Evolutionary conservation across 1,140 invertebrate genomes (phyloP), one percentile per base, ranked within the genome.

Genomic region (Brachionus calyciflorus): DNA sequence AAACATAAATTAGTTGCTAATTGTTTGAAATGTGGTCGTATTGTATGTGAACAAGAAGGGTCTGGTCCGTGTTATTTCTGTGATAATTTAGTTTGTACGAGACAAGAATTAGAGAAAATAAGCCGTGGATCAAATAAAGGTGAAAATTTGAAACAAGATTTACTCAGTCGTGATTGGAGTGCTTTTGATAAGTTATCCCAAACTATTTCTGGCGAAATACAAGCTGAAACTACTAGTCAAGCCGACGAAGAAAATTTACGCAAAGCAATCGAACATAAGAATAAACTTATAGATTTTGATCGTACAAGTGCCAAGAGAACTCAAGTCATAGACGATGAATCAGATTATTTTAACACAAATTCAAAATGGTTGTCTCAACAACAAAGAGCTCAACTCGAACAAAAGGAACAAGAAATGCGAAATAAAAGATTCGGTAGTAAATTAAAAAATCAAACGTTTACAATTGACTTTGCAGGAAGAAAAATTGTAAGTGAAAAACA

Each of bases 31-130:
- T 99, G 96, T 87, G 96, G 96, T 0, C 87, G 94, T 78, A 91
- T 99, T 81, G 91, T 98, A 24, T 99, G 96, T 86, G 88, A 89
- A 69, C 94, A 98, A 86, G 96, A 99, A 87, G 95, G 96, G 1
- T 91, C 93, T 40, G 96, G 96, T 0, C 92, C 93, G 1, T 99
- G 96, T 83, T 87, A 96, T 10, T 95, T 91, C 81, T 99, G 97
- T 87, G 91, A 89, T 1, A 89, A 89, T 60, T 77, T 86, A 78
- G 84, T 86, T 77, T 81, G 80, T 77, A 53, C 48, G 5, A 14
- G 41, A 6, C 55, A 77, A 21, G 70, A 60, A 33, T 40, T n/a
- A 9, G 49, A 78, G 51, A 63, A 73, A n/a, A 73, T 69, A 24
- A 30, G 12, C 12, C 28, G 46, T 3, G 63, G 19, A 17, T 63